Evolutionary conservation across 2,888 invertebrate genomes (phyloP).

Genomic region (Drosophila buzzatii): DNA sequence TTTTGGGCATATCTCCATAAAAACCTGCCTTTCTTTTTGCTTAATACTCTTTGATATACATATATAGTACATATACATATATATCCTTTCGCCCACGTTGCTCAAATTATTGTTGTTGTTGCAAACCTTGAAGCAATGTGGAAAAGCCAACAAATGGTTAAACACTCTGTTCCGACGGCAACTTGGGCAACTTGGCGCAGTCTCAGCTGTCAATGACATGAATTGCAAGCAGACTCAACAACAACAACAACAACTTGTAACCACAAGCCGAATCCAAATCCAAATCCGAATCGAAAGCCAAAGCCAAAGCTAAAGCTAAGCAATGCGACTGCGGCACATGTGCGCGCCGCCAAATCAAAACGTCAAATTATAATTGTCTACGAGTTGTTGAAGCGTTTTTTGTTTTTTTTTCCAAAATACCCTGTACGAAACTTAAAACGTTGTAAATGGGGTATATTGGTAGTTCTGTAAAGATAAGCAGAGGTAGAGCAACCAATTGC

Average conservation of each 20-base stretch:
- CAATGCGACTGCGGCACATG: conserved; percentile 58
- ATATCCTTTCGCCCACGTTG: conserved; percentile 28
- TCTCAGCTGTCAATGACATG: conserved; percentile 76
- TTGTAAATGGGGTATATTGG: not conserved
- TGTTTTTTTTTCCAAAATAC: conserved; percentile 10
- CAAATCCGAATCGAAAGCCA: conserved; percentile 16
- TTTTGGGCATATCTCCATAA: not conserved
- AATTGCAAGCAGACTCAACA: conserved; percentile 50
- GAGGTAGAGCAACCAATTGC: not conserved
- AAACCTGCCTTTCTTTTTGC: conserved; percentile 5
- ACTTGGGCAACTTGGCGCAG: conserved; percentile 33
- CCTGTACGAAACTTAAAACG: not conserved
- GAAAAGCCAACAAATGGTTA: conserved; percentile 62
- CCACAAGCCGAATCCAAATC: conserved; percentile 43
- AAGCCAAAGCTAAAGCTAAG: conserved; percentile 29
- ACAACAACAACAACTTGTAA: conserved; percentile 13
- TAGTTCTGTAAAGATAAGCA: no score
- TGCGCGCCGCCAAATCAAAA: conserved; percentile 76
- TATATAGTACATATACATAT: conserved; percentile 2
- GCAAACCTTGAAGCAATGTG: conserved; percentile 55
- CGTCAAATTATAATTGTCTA: conserved; percentile 81
- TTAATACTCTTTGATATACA: not conserved
- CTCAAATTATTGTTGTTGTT: conserved; percentile 3
- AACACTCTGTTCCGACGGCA: conserved; percentile 42
- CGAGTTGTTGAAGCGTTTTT: conserved; percentile 54